Percentiles rank a stretch among this genome's conserved stretches.
phyloP scores from a whole-genome alignment of 2,888 invertebrate genomes.

The Pterobdella sp. region DNA sequence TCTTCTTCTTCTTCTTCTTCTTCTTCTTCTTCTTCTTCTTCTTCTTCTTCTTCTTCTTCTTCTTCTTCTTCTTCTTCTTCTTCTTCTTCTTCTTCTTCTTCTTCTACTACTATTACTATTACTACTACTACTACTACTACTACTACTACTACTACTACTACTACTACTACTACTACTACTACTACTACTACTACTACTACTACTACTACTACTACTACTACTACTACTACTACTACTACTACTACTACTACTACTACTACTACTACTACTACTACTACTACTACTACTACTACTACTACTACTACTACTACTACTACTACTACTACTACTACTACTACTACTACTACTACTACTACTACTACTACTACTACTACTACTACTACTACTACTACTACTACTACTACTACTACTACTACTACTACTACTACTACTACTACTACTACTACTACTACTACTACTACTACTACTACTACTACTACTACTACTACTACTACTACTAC shows the following conservation, averaged over 20 bases:
- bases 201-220: conserved; percentile 12
- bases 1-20: conserved; percentile 11
- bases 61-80: conserved; percentile 8
- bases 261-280: conserved; percentile 22
- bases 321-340: conserved; percentile 24
- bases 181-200: conserved; percentile 1
- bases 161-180: neutral
- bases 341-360: neutral
- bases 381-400: conserved; percentile 11
- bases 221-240: conserved; percentile 27
- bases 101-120: neutral
- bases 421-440: neutral
- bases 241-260: conserved; percentile 23
- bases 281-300: conserved; percentile 24
- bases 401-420: neutral
- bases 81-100: conserved; percentile 1
- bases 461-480: neutral
- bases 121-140: neutral
- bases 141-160: conserved; percentile 9
- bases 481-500: too few relatives aligned
- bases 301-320: conserved; percentile 23
- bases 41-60: neutral
- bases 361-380: conserved; percentile 7
- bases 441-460: neutral
- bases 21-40: conserved; percentile 11